Conservation (phyloP, 2,888 invertebrate species). For the Dynastes grantii region DNA sequence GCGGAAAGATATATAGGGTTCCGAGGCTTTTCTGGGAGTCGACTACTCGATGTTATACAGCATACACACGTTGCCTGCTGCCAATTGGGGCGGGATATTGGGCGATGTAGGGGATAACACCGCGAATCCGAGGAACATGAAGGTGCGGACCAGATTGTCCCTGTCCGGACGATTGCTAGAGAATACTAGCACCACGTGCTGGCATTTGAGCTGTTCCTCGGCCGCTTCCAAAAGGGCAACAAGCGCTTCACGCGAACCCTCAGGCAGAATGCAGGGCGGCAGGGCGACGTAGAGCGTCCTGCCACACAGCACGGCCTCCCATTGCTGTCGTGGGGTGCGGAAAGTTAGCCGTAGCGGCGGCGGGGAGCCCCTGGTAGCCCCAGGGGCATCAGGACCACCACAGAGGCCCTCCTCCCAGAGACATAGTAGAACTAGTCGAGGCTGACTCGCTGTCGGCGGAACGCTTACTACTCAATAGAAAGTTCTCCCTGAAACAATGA, state of each 20-base stretch:
- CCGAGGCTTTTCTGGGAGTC: slow-evolving; percentile 61
- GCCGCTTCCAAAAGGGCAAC: slow-evolving; percentile 95
- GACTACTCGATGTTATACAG: slow-evolving; percentile 70
- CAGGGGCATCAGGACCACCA: slow-evolving; percentile 99
- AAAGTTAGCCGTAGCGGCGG: slow-evolving; percentile 67
- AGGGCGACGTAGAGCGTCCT: slow-evolving; percentile 91
- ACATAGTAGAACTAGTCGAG: slow-evolving; percentile 84
- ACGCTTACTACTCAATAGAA: slow-evolving; percentile 73
- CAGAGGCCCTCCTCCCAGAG: slow-evolving; percentile 99
- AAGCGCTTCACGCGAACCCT: slow-evolving; percentile 96
- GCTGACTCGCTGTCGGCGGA: slow-evolving; percentile 81
- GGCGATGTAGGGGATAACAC: slow-evolving; percentile 88
- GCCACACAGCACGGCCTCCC: slow-evolving; percentile 74
- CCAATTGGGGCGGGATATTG: slow-evolving; percentile 77
- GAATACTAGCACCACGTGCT: slow-evolving; percentile 80
- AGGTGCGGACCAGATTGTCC: slow-evolving; percentile 84
- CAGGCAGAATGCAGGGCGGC: slow-evolving; percentile 88
- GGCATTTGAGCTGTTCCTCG: slow-evolving; percentile 91
- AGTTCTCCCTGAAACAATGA: slow-evolving; percentile 61
- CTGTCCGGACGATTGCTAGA: slow-evolving; percentile 79
- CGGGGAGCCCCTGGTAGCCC: slow-evolving; percentile 76
- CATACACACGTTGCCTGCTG: slow-evolving; percentile 69
- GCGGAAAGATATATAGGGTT: slow-evolving; percentile 50
- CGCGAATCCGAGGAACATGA: slow-evolving; percentile 97
- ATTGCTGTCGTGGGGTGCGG: slow-evolving; percentile 71